Percentiles rank a stretch among this genome's conserved stretches.
Conservation (phyloP, 2,888 invertebrate species). For the Drosophila neoperkinsi region DNA sequence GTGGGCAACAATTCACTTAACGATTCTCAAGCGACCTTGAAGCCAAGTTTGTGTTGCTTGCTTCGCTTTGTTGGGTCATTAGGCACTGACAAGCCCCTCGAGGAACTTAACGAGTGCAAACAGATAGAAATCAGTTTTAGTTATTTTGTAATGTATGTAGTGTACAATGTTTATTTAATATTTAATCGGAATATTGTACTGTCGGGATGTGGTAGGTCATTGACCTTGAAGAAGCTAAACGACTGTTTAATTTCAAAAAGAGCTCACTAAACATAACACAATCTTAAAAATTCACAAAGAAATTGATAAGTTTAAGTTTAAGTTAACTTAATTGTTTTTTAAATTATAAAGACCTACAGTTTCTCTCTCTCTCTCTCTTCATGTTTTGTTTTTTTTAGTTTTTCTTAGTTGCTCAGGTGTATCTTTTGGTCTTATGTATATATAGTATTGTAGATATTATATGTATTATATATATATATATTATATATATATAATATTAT, state of each 20-base stretch:
- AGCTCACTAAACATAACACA: neutral
- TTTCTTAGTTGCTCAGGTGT: neutral
- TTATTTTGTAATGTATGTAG: neutral
- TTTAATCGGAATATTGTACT: neutral
- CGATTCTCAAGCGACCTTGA: conserved; percentile 36
- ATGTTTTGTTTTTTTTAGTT: neutral
- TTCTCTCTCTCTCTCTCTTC: neutral
- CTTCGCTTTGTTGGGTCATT: conserved; percentile 12
- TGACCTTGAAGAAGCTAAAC: neutral
- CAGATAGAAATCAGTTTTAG: conserved; percentile 11
- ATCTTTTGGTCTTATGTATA: neutral
- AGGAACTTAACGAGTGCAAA: neutral
- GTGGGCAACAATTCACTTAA: conserved; percentile 7
- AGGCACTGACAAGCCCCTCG: conserved; percentile 34
- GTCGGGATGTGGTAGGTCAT: neutral
- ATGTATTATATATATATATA: neutral
- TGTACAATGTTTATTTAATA: neutral
- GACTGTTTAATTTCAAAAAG: neutral
- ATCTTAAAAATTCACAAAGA: neutral
- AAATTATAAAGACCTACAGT: neutral
- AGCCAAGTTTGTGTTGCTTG: conserved; percentile 2
- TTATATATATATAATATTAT: neutral
- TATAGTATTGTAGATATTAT: neutral
- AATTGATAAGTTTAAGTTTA: neutral
- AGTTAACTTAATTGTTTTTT: neutral